Percentiles rank a stretch among this genome's conserved stretches.
Conservation (phyloP, 2,888 invertebrate species). For the Prostheceraeus crozeri region DNA sequence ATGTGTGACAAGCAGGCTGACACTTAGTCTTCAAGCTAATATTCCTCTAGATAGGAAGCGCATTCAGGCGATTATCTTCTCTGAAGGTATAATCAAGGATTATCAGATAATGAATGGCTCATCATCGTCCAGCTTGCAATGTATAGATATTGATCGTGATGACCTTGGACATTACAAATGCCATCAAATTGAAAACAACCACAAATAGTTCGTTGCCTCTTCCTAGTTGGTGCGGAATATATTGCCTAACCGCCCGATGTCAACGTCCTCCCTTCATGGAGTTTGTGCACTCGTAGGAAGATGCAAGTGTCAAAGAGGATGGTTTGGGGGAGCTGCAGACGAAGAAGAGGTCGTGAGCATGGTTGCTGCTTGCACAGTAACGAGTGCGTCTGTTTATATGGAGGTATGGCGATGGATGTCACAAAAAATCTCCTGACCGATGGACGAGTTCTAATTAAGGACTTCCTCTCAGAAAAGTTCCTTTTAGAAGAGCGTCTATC, state of each 20-base stretch:
- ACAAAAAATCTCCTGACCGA: too few relatives aligned
- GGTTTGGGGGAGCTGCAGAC: slow-evolving; percentile 26
- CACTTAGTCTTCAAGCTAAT: too few relatives aligned
- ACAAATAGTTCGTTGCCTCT: neutral
- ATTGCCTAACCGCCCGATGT: slow-evolving; percentile 21
- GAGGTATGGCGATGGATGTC: slow-evolving; percentile 28
- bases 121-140: too few relatives aligned
- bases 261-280: slow-evolving; percentile 7
- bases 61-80: too few relatives aligned
- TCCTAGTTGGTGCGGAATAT: slow-evolving; percentile 1
- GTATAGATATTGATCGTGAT: too few relatives aligned
- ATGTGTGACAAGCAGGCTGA: too few relatives aligned
- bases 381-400: slow-evolving; percentile 31
- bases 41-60: too few relatives aligned
- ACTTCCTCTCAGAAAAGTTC: too few relatives aligned
- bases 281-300: slow-evolving; percentile 24
- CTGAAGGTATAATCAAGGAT: too few relatives aligned
- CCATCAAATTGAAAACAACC: neutral
- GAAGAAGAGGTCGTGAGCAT: slow-evolving; percentile 23
- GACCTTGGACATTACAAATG: slow-evolving; percentile 8
- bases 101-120: too few relatives aligned
- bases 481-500: too few relatives aligned
- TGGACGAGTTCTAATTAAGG: too few relatives aligned
- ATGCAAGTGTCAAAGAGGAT: slow-evolving; percentile 31
- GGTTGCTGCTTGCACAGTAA: slow-evolving; percentile 28